A percentile compares a stretch with the other conserved stretches of the same genome.
Evolutionary conservation across 2,888 invertebrate species (phyloP).

Genomic region (Ypsolopha scabrella): DNA sequence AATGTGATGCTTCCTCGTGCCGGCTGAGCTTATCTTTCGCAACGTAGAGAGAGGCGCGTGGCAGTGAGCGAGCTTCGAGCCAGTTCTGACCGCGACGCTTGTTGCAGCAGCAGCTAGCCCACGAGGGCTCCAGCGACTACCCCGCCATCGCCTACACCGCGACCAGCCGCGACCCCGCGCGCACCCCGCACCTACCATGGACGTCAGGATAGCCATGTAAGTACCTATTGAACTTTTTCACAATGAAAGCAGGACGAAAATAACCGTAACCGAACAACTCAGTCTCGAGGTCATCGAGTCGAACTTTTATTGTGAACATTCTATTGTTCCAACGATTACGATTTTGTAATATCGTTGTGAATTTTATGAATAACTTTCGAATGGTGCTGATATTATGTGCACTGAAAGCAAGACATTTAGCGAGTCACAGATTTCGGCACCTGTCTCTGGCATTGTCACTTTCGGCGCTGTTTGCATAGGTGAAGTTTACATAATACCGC

Average conservation of each 20-base stretch:
- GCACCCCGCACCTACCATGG: slow-evolving; percentile 13
- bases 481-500: slow-evolving; percentile 17
- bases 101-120: slow-evolving; percentile 18
- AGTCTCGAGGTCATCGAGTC: not conserved
- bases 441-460: slow-evolving; percentile 34
- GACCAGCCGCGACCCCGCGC: slow-evolving; percentile 12
- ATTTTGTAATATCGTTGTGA: not conserved
- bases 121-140: slow-evolving; percentile 17
- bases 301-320: not conserved
- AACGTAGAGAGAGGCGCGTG: slow-evolving; percentile 61
- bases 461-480: slow-evolving; percentile 37
- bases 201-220: slow-evolving; percentile 50
- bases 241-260: not conserved
- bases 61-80: not conserved
- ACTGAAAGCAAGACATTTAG: slow-evolving; percentile 11
- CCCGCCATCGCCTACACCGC: slow-evolving; percentile 15
- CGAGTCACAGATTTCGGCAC: slow-evolving; percentile 17
- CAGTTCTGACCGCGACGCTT: slow-evolving; percentile 1
- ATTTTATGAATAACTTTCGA: slow-evolving; percentile 40
- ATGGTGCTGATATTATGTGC: slow-evolving; percentile 25
- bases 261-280: not conserved
- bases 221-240: slow-evolving; percentile 22
- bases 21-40: slow-evolving; percentile 56
- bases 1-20: slow-evolving; percentile 62
- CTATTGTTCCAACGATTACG: slow-evolving; percentile 1